Conservation (phyloP, 92 coral and sea anemone genomes). For the Parazoanthus darwini region DNA sequence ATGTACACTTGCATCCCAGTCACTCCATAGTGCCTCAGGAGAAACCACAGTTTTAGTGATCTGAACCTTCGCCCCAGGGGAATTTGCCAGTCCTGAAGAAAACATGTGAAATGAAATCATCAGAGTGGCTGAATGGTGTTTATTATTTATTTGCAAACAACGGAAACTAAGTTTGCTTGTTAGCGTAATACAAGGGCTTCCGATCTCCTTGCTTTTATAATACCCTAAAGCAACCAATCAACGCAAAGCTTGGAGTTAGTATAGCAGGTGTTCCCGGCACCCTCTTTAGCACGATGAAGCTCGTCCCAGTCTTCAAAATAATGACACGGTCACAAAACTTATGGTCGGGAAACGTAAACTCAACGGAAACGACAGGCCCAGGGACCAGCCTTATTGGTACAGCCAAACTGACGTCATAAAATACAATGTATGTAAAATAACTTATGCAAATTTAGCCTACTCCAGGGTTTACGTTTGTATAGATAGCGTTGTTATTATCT, state of each 20-base stretch:
- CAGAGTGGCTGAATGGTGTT: background rate
- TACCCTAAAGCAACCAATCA: background rate
- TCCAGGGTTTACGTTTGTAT: too few relatives aligned
- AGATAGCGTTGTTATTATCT: too few relatives aligned
- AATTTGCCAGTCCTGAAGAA: slow-evolving; percentile 53
- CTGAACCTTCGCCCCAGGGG: slow-evolving; percentile 57
- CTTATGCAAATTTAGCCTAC: too few relatives aligned
- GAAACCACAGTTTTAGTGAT: slow-evolving; percentile 53
- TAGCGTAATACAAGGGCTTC: background rate
- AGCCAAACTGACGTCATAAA: too few relatives aligned
- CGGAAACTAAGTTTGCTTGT: background rate
- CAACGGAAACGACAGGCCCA: too few relatives aligned
- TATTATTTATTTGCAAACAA: background rate
- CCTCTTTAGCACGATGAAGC: too few relatives aligned
- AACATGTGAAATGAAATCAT: background rate
- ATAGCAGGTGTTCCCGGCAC: too few relatives aligned
- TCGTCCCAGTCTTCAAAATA: too few relatives aligned
- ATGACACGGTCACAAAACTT: too few relatives aligned
- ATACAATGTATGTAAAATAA: too few relatives aligned
- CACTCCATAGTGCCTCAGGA: slow-evolving; percentile 44
- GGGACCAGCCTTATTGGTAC: too few relatives aligned
- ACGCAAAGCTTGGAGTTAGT: background rate
- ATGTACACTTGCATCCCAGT: slow-evolving; percentile 39
- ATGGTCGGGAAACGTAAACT: too few relatives aligned
- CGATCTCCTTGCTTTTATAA: background rate